These are phyloP conservation scores for Drosophila parvula DNA, from an alignment of 1,140 invertebrate species.

Conservation along the genomic window DNA sequence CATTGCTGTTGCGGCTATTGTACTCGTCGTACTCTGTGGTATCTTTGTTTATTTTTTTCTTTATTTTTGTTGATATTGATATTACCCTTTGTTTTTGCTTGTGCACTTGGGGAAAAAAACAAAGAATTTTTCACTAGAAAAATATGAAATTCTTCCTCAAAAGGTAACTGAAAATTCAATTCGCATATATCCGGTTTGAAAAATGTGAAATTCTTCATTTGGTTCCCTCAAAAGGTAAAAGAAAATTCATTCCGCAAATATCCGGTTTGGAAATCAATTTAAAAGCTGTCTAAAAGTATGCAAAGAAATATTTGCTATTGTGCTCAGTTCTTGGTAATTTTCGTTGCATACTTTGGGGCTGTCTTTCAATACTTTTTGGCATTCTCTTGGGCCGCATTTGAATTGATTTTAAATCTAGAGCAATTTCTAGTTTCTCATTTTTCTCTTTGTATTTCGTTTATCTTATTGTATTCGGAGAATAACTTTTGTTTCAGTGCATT, in stretches of 20 bases:
- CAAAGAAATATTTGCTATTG: background rate
- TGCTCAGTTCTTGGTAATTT: background rate
- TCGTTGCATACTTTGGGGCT: no score
- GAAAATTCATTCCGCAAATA: no score
- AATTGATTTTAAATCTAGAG: background rate
- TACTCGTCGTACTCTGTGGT: background rate
- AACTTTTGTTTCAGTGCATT: background rate
- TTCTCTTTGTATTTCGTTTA: background rate
- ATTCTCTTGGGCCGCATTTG: background rate
- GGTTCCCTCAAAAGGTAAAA: background rate
- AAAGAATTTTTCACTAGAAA: background rate
- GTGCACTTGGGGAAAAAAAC: background rate
- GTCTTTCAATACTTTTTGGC: background rate
- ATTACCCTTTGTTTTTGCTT: conserved; percentile 2
- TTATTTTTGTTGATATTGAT: conserved; percentile 1
- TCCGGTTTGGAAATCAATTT: background rate
- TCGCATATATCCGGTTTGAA: background rate
- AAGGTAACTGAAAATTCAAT: background rate
- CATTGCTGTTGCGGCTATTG: conserved; percentile 14
- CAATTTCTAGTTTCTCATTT: background rate
- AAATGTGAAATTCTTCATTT: background rate
- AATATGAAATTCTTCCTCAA: background rate
- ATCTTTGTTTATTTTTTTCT: background rate
- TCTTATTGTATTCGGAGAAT: no score
- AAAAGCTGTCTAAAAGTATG: background rate